Evolutionary conservation across 2,113 vertebrate species (phyloP), one percentile per base, ranked within the genome.

Genomic region (Podilymbus podiceps): DNA sequence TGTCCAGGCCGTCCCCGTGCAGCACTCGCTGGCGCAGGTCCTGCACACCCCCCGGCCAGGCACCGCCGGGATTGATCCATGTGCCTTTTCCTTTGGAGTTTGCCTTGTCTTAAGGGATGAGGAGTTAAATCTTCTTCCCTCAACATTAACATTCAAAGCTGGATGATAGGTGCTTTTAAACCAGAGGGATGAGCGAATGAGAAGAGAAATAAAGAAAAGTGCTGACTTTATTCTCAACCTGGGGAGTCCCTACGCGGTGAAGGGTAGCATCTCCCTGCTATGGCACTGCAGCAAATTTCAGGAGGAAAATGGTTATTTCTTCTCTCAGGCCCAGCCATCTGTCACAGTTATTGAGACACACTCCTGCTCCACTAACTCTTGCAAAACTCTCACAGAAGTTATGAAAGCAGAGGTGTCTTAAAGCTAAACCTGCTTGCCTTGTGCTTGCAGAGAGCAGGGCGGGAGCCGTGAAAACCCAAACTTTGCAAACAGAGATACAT

Each of bases 241-340:
- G 81, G 81, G 90, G 74, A 88, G 88, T 55, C 85, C 85, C 80
- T 31, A 1, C 0, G 20, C 0, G 8, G 58, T 28, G 69, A 35
- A 30, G 52, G 49, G 85, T 15, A 50, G 35, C 78, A 5, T 76
- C 75, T 83, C 78, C 78, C 59, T 47, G 69, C 90, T 20, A 46
- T 16, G 53, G 74, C 78, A 46, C 27, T 28, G 74, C 12, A 27
- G 86, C 69, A 64, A 8, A 68, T 85, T 92, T 87, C 66, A 55
- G 74, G 87, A 88, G 69, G 89, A 81, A 74, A 91, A 89, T 88
- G 87, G 77, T 85, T 87, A 64, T 96, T 96, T 89, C 81, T 95
- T 68, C 83, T 93, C 76, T 59, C 84, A 63, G 31, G 66, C 87
- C 91, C 56, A 72, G 69, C 66, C 55, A 58, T 85, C 80, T 53